Percentiles rank a stretch among this genome's conserved stretches.
Evolutionary conservation across 2,797 vertebrate species (phyloP).

Genomic region (Salmo trutta): DNA sequence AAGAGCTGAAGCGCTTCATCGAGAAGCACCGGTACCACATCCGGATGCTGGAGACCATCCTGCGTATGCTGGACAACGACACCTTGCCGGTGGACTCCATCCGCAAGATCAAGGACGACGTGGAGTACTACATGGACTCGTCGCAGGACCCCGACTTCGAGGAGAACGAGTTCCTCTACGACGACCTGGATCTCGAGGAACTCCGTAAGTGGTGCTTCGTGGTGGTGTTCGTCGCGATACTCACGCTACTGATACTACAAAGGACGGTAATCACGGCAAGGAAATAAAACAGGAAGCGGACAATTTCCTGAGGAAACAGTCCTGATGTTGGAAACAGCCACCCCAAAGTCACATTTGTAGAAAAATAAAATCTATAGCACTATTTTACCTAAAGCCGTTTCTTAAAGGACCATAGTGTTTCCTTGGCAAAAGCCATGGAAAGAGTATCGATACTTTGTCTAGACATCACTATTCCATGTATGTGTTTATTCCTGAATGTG

Average conservation of each 20-base stretch:
- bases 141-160: constrained; percentile 95
- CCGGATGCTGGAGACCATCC: constrained; percentile 93
- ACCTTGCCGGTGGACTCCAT: constrained; percentile 90
- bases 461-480: background rate
- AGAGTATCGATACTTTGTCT: background rate
- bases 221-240: background rate
- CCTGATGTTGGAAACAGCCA: background rate
- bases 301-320: background rate
- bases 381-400: background rate
- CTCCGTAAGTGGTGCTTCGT: constrained; percentile 81
- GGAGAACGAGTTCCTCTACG: constrained; percentile 94
- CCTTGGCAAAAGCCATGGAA: background rate
- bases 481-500: background rate
- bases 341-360: background rate
- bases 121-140: constrained; percentile 95
- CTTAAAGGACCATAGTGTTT: background rate
- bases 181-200: constrained; percentile 93
- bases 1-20: constrained; percentile 89
- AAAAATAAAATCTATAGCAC: background rate
- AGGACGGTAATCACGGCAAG: background rate
- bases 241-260: background rate
- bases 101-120: constrained; percentile 94
- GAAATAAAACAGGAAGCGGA: background rate
- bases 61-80: constrained; percentile 96
- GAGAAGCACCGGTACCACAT: constrained; percentile 93